Evolutionary conservation across 2,113 vertebrate species (phyloP).

Genomic region (Triplophysa tibetana): DNA sequence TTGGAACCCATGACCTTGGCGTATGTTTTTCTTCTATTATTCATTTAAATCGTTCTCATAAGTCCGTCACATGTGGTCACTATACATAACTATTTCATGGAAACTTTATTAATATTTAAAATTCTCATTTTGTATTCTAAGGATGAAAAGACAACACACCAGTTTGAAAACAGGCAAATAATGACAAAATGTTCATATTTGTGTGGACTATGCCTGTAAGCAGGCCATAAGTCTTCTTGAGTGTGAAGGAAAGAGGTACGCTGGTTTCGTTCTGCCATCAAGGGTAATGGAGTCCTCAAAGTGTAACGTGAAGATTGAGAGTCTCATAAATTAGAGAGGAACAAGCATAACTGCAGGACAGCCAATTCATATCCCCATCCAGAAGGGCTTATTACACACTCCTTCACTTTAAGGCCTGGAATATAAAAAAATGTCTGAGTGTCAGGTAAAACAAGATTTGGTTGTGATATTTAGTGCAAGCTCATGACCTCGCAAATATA

Average conservation of each 20-base stretch:
- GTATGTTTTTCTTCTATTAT: too few relatives aligned
- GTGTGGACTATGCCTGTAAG: background rate
- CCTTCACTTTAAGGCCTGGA: background rate
- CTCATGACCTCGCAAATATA: background rate
- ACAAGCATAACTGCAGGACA: slow-evolving; percentile 37
- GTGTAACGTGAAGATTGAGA: slow-evolving; percentile 28
- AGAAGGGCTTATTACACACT: slow-evolving; percentile 24
- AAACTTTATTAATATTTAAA: too few relatives aligned
- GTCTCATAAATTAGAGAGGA: slow-evolving; percentile 30
- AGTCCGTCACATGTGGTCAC: too few relatives aligned
- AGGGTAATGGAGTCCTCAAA: slow-evolving; percentile 34
- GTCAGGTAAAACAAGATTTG: slow-evolving; percentile 6
- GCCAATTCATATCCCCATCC: slow-evolving; percentile 28
- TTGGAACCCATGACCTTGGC: too few relatives aligned
- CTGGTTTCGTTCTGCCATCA: slow-evolving; percentile 10
- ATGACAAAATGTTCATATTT: too few relatives aligned
- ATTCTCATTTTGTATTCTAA: too few relatives aligned
- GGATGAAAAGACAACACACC: too few relatives aligned
- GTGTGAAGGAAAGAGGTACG: slow-evolving; percentile 15
- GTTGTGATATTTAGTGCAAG: background rate
- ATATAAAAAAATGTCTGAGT: slow-evolving; percentile 14
- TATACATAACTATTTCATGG: too few relatives aligned
- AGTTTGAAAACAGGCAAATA: too few relatives aligned
- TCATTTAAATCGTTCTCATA: too few relatives aligned
- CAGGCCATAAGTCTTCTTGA: background rate